These are phyloP conservation scores for Nymphicus hollandicus DNA, from an alignment of 2,113 vertebrate species.

Conservation along the genomic window DNA sequence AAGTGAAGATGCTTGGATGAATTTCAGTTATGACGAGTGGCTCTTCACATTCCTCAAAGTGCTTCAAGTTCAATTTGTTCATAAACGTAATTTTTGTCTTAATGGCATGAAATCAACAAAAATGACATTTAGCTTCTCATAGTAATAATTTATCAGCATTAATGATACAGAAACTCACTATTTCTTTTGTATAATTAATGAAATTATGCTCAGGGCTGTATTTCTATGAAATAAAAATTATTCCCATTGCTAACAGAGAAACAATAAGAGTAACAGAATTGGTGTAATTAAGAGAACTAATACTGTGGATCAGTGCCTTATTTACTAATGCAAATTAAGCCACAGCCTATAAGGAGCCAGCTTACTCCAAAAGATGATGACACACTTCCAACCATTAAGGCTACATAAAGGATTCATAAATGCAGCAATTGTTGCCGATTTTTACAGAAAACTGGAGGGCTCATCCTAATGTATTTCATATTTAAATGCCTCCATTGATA, in stretches of 20 bases:
- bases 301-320: neutral
- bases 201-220: constrained; percentile 32
- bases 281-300: constrained; percentile 5
- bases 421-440: neutral
- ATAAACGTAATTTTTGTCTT: neutral
- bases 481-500: neutral
- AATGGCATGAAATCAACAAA: constrained; percentile 3
- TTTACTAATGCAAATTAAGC: constrained; percentile 6
- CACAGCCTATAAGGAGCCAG: neutral
- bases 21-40: neutral
- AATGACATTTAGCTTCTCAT: neutral
- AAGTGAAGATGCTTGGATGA: constrained; percentile 4
- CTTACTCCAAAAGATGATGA: neutral
- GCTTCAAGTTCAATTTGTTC: constrained; percentile 7
- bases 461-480: neutral
- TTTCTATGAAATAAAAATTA: constrained; percentile 8
- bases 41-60: constrained; percentile 12
- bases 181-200: constrained; percentile 40
- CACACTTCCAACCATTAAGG: neutral
- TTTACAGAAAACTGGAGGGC: neutral
- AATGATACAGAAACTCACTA: neutral
- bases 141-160: neutral
- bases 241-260: neutral
- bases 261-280: neutral
- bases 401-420: neutral